These are phyloP conservation scores for Tanytarsus gracilentus DNA, from an alignment of 2,888 invertebrate genomes.

Conservation along the genomic window DNA sequence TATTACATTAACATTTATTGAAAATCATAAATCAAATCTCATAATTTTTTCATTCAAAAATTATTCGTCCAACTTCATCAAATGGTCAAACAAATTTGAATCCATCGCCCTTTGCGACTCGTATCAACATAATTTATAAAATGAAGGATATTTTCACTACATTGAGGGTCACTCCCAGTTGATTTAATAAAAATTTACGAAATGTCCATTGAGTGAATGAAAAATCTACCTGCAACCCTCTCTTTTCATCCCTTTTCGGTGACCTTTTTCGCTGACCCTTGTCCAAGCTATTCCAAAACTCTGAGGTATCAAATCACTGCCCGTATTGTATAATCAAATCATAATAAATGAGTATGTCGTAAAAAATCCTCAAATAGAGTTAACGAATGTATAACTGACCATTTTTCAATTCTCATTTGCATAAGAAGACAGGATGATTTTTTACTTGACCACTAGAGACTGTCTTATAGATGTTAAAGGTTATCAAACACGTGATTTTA, in stretches of 20 bases:
- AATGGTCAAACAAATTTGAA: conserved; percentile 23
- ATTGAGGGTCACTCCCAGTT: conserved; percentile 16
- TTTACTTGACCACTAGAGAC: conserved; percentile 15
- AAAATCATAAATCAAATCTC: conserved; percentile 19
- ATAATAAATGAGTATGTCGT: conserved; percentile 18
- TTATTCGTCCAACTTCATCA: conserved; percentile 14
- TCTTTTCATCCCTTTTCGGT: not conserved
- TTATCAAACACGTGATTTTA: conserved; percentile 23
- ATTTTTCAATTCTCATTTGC: not conserved
- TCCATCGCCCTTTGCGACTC: not conserved
- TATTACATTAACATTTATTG: conserved; percentile 11
- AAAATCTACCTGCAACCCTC: conserved; percentile 21
- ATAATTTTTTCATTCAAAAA: not conserved
- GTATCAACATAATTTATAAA: not conserved
- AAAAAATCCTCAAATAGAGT: not conserved
- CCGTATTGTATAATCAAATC: conserved; percentile 26
- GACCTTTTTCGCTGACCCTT: conserved; percentile 23
- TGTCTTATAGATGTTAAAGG: conserved; percentile 21
- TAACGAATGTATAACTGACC: not conserved
- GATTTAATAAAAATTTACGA: conserved; percentile 5
- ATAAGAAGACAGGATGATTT: not conserved
- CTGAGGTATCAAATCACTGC: conserved; percentile 22
- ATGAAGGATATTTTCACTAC: not conserved
- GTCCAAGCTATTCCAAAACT: conserved; percentile 22
- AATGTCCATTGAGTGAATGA: not conserved